Conservation (phyloP, 2,113 vertebrate species). For the Corythoichthys haematopterus region DNA sequence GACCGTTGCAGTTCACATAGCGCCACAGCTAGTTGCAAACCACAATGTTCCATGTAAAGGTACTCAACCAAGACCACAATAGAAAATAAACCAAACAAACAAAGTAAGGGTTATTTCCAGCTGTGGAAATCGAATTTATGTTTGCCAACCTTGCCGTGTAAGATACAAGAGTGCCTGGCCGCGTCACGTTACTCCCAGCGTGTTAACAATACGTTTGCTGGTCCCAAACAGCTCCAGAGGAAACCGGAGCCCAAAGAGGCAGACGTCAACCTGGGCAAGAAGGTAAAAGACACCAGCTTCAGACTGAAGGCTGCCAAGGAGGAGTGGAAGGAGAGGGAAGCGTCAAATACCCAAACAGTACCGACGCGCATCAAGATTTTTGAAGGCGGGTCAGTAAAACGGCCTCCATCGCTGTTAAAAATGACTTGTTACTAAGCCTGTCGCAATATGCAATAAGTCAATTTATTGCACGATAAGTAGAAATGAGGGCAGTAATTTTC, state of each 20-base stretch:
- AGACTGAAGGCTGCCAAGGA: constrained; percentile 89
- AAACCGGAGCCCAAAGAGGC: constrained; percentile 87
- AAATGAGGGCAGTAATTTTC: too few species aligned
- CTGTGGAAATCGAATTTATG: constrained; percentile 21
- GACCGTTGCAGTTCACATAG: not conserved
- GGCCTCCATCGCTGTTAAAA: not conserved
- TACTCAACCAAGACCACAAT: not conserved
- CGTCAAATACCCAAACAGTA: constrained; percentile 78
- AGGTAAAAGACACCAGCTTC: constrained; percentile 81
- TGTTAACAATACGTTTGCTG: constrained; percentile 58
- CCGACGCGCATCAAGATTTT: constrained; percentile 97
- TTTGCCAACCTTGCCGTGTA: constrained; percentile 46
- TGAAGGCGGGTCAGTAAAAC: constrained; percentile 90
- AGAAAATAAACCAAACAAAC: not conserved
- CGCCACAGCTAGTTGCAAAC: not conserved
- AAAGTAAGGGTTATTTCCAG: not conserved
- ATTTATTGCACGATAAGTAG: too few species aligned
- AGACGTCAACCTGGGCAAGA: constrained; percentile 86
- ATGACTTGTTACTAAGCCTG: not conserved
- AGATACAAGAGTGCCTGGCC: constrained; percentile 31
- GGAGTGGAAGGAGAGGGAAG: constrained; percentile 88
- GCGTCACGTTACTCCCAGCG: constrained; percentile 46
- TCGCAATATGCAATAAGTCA: too few species aligned
- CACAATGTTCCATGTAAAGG: not conserved
- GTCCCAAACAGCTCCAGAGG: constrained; percentile 77